A percentile compares a stretch with the other conserved stretches of the same genome.
Conservation (phyloP, 1,140 invertebrate genomes). For the Eubasilissa regina region DNA sequence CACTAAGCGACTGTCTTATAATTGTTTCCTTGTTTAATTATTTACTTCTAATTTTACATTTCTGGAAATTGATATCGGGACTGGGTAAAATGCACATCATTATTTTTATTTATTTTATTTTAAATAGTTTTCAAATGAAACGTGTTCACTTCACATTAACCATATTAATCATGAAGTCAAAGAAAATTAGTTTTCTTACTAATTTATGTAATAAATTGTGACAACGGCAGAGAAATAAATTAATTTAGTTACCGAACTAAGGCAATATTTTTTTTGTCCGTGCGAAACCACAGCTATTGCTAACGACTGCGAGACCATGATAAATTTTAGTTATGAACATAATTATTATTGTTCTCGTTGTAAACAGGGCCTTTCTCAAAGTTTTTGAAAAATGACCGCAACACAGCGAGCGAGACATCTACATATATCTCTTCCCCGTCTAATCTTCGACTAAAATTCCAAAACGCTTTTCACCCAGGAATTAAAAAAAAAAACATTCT, state of each 20-base stretch:
- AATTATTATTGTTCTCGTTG: conserved; percentile 14
- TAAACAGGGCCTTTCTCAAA: background rate
- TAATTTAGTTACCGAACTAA: conserved; percentile 32
- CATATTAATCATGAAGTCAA: conserved; percentile 7
- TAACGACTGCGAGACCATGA: conserved; percentile 1
- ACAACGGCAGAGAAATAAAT: conserved; percentile 30
- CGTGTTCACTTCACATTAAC: no score
- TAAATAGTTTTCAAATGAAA: no score
- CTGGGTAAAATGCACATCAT: no score
- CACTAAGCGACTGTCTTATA: no score
- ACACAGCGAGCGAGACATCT: no score
- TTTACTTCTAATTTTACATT: no score
- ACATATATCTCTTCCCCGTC: background rate
- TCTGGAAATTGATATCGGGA: no score
- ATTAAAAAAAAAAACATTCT: no score
- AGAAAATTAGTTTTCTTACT: conserved; percentile 30
- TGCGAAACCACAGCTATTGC: conserved; percentile 12
- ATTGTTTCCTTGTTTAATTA: no score
- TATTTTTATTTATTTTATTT: no score
- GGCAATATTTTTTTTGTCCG: conserved; percentile 33
- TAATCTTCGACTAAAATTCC: background rate
- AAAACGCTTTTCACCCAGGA: no score
- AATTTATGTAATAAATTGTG: conserved; percentile 29
- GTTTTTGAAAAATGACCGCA: conserved; percentile 3
- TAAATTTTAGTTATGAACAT: conserved; percentile 23